Percentiles rank a stretch among this genome's conserved stretches.
Evolutionary conservation across 2,888 invertebrate species (phyloP).

Genomic region (Nebria brevicollis): DNA sequence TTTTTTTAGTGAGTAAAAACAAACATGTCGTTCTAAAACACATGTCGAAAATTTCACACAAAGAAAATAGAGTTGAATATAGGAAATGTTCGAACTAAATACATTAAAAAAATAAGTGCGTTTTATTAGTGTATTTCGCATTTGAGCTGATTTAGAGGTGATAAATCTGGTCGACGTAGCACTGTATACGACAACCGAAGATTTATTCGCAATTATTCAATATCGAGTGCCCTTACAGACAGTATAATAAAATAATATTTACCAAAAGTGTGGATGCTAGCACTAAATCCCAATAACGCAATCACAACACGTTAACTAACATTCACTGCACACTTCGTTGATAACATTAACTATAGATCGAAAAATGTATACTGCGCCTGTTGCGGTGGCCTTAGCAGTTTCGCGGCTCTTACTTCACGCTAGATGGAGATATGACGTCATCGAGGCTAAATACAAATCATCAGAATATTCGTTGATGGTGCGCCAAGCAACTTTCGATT

Average conservation of each 20-base stretch:
- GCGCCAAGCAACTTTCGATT: background rate
- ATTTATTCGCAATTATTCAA: background rate
- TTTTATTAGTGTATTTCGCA: too few relatives aligned
- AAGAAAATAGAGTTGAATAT: too few relatives aligned
- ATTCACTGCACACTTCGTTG: slow-evolving; percentile 8
- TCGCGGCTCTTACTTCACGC: slow-evolving; percentile 22
- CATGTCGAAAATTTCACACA: too few relatives aligned
- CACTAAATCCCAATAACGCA: slow-evolving; percentile 22
- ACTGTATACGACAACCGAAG: slow-evolving; percentile 19
- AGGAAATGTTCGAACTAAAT: too few relatives aligned
- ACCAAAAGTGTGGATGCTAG: slow-evolving; percentile 22
- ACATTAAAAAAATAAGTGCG: too few relatives aligned
- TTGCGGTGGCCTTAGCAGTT: background rate
- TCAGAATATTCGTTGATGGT: slow-evolving; percentile 26
- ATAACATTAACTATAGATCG: background rate
- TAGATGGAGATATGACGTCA: slow-evolving; percentile 42
- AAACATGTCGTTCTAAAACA: too few relatives aligned
- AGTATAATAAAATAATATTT: slow-evolving; percentile 44
- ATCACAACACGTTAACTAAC: slow-evolving; percentile 9
- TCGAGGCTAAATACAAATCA: slow-evolving; percentile 38
- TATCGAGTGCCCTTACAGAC: background rate
- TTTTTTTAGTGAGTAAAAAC: too few relatives aligned
- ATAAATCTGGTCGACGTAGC: background rate
- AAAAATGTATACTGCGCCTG: background rate
- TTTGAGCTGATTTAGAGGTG: too few relatives aligned